phyloP scores from a whole-genome alignment of 2,113 vertebrate genomes.

The Grammomys dolichurus region DNA sequence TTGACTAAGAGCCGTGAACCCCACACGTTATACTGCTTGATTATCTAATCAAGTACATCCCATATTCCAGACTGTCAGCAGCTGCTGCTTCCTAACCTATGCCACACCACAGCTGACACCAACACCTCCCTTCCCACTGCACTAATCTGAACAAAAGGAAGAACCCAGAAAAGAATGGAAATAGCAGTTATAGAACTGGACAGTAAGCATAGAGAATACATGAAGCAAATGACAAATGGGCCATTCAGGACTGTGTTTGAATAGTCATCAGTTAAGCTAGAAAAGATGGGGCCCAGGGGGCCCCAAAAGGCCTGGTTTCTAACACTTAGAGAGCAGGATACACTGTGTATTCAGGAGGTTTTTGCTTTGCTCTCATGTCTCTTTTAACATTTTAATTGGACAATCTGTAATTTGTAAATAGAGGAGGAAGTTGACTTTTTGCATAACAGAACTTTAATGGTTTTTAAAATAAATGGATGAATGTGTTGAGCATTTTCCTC shows the following conservation, averaged over 20 bases:
- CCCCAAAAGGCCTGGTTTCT: not conserved
- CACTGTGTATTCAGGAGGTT: not conserved
- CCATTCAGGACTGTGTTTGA: too few relatives aligned
- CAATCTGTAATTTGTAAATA: not conserved
- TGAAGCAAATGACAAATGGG: not conserved
- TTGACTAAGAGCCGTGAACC: not conserved
- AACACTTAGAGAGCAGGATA: not conserved
- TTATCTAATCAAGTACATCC: not conserved
- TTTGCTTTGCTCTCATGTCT: not conserved
- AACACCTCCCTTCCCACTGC: not conserved
- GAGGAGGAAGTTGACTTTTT: conserved; percentile 19
- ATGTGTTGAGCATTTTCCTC: not conserved
- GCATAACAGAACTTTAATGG: not conserved
- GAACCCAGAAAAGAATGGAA: not conserved
- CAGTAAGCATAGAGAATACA: accelerated
- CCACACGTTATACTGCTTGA: not conserved
- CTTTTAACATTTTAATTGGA: not conserved
- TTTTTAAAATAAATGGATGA: not conserved
- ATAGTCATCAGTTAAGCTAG: not conserved
- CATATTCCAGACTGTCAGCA: not conserved
- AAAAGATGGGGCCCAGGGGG: not conserved
- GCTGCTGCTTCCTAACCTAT: not conserved
- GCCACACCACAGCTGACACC: not conserved
- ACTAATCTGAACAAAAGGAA: not conserved
- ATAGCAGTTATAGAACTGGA: not conserved